These are phyloP conservation scores for Thysanoteuthis rhombus DNA, from an alignment of 2,888 invertebrate genomes.

Conservation along the genomic window DNA sequence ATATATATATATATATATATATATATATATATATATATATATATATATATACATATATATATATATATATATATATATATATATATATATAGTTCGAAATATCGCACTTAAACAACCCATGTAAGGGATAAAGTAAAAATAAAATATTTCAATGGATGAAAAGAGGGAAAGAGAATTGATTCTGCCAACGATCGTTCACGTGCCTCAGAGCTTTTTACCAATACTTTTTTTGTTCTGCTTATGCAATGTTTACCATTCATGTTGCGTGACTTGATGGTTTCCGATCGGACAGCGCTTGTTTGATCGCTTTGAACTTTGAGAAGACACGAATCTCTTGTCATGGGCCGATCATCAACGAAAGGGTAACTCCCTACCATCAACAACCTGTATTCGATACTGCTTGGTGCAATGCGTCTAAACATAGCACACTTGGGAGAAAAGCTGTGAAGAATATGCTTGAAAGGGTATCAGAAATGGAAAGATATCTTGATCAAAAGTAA, in stretches of 20 bases:
- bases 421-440: background rate
- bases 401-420: background rate
- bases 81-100: no score
- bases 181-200: background rate
- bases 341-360: background rate
- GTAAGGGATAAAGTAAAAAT: background rate
- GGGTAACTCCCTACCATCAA: background rate
- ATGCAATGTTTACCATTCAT: background rate
- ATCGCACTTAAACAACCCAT: no score
- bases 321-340: conserved; percentile 12
- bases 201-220: background rate
- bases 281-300: background rate
- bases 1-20: background rate
- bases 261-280: background rate
- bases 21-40: no score
- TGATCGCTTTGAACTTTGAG: background rate
- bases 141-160: background rate
- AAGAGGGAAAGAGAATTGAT: background rate
- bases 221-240: background rate
- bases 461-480: background rate
- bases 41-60: no score
- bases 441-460: background rate
- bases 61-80: no score
- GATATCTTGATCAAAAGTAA: background rate
- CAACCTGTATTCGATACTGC: background rate